Evolutionary conservation across 1,140 invertebrate genomes (phyloP).

Genomic region (Saccostrea glomerata): DNA sequence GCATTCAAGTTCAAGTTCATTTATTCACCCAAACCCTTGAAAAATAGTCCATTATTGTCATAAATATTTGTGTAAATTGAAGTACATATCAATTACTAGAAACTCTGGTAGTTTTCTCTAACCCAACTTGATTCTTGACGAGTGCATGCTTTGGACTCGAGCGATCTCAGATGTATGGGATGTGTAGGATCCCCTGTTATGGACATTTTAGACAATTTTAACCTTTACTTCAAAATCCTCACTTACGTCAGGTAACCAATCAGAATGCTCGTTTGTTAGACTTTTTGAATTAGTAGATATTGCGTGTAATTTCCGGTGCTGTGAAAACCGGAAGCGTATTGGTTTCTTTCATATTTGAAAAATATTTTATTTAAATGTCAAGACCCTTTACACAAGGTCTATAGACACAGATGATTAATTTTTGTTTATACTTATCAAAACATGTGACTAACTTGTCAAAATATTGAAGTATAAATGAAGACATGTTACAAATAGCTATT

Average conservation of each 20-base stretch:
- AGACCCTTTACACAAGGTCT: not conserved
- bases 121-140: too few species aligned
- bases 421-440: not conserved
- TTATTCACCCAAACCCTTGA: too few species aligned
- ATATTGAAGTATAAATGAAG: not conserved
- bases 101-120: too few species aligned
- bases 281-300: not conserved
- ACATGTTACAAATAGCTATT: not conserved
- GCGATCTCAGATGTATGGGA: too few species aligned
- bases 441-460: not conserved
- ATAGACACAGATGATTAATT: not conserved
- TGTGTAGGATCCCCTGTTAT: too few species aligned
- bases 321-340: slow-evolving; percentile 2
- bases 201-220: too few species aligned
- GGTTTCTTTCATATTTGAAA: not conserved
- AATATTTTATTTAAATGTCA: not conserved
- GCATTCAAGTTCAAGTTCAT: too few species aligned
- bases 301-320: not conserved
- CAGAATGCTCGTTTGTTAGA: not conserved
- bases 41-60: too few species aligned
- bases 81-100: too few species aligned
- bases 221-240: not conserved
- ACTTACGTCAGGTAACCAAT: not conserved
- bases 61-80: too few species aligned
- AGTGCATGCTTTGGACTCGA: too few species aligned